phyloP scores from a whole-genome alignment of 2,888 invertebrate genomes.

The Polyommatus icarus region DNA sequence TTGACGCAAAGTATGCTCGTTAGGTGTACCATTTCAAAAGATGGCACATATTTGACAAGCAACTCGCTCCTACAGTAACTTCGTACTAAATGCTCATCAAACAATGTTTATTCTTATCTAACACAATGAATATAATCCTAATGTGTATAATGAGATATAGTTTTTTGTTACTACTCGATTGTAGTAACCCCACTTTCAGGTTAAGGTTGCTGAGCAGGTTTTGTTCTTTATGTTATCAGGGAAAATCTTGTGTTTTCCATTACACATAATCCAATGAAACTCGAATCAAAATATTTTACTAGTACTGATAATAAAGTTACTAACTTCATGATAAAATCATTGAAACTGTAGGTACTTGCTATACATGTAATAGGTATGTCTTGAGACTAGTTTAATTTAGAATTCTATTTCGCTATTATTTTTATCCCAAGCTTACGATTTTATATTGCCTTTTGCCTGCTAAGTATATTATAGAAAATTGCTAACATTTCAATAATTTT shows the following conservation, averaged over 20 bases:
- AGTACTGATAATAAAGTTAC: not conserved
- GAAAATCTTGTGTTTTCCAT: not conserved
- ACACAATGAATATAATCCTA: not conserved
- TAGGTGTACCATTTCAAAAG: slow-evolving; percentile 51
- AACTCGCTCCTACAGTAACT: not conserved
- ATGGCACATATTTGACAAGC: not conserved
- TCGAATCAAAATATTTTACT: not conserved
- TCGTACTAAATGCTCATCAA: not conserved
- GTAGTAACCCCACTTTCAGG: not conserved
- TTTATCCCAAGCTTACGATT: no score
- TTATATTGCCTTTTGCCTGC: no score
- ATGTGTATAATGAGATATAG: not conserved
- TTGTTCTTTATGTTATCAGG: not conserved
- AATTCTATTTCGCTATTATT: no score
- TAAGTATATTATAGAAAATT: no score
- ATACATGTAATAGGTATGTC: no score
- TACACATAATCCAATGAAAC: not conserved
- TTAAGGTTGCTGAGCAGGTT: not conserved
- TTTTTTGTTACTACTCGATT: not conserved
- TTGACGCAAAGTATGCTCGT: slow-evolving; percentile 50
- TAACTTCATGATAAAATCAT: not conserved
- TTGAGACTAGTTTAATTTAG: no score
- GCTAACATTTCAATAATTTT: no score
- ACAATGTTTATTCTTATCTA: slow-evolving; percentile 19
- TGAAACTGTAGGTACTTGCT: no score